Evolutionary conservation across 2,113 vertebrate species (phyloP).

Genomic region (Anser brachyrhynchus): DNA sequence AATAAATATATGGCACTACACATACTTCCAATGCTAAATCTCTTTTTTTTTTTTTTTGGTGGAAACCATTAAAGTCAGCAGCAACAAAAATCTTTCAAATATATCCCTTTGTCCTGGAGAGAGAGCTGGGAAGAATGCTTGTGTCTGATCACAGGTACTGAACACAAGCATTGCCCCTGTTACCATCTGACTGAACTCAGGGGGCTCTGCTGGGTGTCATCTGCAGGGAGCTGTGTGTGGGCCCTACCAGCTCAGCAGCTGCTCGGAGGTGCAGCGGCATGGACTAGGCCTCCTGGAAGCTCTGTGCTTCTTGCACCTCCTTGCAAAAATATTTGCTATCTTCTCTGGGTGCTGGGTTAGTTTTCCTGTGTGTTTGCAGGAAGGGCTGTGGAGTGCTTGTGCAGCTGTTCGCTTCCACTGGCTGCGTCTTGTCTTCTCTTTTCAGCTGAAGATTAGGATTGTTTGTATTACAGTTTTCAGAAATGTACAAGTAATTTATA

Average conservation of each 20-base stretch:
- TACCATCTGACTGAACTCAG: rapidly evolving
- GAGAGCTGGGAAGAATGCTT: background rate
- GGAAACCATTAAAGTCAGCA: background rate
- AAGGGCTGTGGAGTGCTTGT: background rate
- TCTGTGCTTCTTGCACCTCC: background rate
- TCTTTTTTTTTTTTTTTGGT: background rate
- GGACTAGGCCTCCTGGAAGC: background rate
- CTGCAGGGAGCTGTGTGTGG: background rate
- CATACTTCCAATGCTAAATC: background rate
- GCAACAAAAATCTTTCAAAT: background rate
- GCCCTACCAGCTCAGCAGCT: background rate
- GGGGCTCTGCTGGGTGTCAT: background rate
- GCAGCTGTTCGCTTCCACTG: background rate
- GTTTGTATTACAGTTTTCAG: background rate
- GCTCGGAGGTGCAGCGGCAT: background rate
- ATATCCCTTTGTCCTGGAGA: background rate
- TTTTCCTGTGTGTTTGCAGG: slow-evolving; percentile 12
- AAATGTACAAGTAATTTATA: slow-evolving; percentile 5
- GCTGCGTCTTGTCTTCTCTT: background rate
- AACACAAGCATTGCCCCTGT: background rate
- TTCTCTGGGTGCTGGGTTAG: background rate
- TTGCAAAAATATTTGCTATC: background rate
- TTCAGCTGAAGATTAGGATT: slow-evolving; percentile 3
- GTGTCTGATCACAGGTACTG: background rate
- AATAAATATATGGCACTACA: background rate